phyloP scores from a whole-genome alignment of 2,797 vertebrate genomes.

The Sternotherus odoratus region DNA sequence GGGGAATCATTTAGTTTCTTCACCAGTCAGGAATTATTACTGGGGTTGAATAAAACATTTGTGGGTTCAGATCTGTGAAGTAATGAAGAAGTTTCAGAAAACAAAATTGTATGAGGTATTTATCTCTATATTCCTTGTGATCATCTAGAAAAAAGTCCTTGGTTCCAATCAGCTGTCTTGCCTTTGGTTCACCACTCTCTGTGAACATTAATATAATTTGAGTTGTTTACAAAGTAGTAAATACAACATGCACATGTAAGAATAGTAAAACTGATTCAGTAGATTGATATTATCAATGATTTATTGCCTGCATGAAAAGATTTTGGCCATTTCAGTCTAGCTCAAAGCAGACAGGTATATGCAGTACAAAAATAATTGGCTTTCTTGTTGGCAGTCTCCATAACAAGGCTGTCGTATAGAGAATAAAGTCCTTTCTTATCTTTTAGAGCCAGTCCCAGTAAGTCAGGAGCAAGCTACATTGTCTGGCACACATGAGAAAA shows the following conservation, averaged over 20 bases:
- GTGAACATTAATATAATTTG: not conserved
- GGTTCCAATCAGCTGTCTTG: not conserved
- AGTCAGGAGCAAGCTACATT: not conserved
- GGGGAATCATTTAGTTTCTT: not conserved
- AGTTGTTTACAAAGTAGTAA: not conserved
- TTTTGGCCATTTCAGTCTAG: not conserved
- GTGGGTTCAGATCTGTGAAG: not conserved
- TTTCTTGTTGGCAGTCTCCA: not conserved
- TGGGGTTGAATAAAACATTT: not conserved
- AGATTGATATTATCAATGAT: not conserved
- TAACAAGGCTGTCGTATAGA: rapidly evolving
- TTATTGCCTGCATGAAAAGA: not conserved
- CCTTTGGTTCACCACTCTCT: not conserved
- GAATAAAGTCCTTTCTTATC: not conserved
- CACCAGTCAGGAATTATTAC: not conserved
- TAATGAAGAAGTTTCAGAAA: not conserved
- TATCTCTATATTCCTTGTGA: not conserved
- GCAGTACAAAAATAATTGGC: not conserved
- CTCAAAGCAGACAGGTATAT: not conserved
- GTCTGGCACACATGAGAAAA: not conserved
- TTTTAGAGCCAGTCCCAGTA: not conserved
- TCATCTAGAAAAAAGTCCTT: not conserved
- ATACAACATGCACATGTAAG: not conserved
- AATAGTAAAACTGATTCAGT: not conserved
- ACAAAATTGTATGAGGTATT: not conserved